Conservation (phyloP, 2,113 vertebrate species). For the Eptesicus fuscus region DNA sequence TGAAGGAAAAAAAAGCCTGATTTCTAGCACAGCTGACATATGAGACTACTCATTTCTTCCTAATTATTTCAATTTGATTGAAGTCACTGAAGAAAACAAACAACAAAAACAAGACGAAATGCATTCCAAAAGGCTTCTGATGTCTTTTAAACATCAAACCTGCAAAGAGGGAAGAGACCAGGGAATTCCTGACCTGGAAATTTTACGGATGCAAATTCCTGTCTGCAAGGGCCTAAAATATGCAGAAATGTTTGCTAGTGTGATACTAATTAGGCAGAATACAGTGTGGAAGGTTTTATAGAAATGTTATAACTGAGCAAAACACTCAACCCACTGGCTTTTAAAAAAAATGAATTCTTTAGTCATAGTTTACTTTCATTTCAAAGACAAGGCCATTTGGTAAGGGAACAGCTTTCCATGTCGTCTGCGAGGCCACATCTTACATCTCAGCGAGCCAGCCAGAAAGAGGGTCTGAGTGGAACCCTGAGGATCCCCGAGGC, state of each 20-base stretch:
- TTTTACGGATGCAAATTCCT: neutral
- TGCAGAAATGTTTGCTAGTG: neutral
- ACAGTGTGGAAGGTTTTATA: neutral
- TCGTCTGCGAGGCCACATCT: neutral
- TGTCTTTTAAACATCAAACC: neutral
- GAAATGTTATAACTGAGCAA: neutral
- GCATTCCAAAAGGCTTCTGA: neutral
- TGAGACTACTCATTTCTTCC: neutral
- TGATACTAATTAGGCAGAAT: neutral
- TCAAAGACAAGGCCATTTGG: neutral
- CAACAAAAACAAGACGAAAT: neutral
- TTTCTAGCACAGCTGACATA: neutral
- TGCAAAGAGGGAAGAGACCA: neutral
- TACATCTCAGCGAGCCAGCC: neutral
- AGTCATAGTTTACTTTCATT: slow-evolving; percentile 13
- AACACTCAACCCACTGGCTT: neutral
- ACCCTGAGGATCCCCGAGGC: neutral
- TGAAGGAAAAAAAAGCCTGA: neutral
- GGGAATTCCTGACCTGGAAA: neutral
- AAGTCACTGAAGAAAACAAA: neutral
- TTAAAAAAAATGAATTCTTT: neutral
- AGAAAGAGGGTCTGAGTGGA: neutral
- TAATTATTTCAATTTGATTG: neutral
- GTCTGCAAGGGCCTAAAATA: neutral
- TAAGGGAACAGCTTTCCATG: neutral